A percentile compares a stretch with the other conserved stretches of the same genome.
Conservation (phyloP, 2,113 vertebrate genomes). For the Pteruthius melanotis region DNA sequence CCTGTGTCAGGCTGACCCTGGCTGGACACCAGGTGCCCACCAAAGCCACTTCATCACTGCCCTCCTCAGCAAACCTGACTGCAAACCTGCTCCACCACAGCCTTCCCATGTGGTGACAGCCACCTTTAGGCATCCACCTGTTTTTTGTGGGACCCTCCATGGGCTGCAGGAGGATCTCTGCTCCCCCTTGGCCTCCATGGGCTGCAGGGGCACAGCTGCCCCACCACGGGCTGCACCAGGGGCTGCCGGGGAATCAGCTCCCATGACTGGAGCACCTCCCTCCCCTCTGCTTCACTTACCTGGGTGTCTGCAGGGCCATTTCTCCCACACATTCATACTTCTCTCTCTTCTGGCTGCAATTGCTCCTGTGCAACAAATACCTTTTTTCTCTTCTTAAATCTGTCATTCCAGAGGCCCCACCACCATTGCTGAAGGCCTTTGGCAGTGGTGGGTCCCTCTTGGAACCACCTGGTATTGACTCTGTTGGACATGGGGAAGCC, state of each 20-base stretch:
- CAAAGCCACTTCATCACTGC: neutral
- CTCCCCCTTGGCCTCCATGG: accelerated
- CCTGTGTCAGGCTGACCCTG: neutral
- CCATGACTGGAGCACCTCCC: neutral
- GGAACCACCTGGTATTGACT: neutral
- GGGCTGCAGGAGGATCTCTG: neutral
- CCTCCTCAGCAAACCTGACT: neutral
- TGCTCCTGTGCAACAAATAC: neutral
- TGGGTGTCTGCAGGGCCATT: neutral
- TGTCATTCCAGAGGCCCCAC: neutral
- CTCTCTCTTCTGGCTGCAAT: neutral
- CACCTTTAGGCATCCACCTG: neutral
- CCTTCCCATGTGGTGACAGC: neutral
- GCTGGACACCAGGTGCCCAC: neutral
- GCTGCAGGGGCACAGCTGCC: neutral
- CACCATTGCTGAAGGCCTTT: neutral
- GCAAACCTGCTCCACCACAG: neutral
- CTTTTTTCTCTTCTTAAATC: neutral
- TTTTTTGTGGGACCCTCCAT: accelerated
- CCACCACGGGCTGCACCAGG: neutral
- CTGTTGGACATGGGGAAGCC: neutral
- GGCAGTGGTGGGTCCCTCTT: neutral
- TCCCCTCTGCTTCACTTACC: neutral
- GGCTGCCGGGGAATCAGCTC: neutral
- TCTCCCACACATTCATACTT: neutral